phyloP scores from a whole-genome alignment of 2,888 invertebrate species.

The Troglohyphantes excavatus region DNA sequence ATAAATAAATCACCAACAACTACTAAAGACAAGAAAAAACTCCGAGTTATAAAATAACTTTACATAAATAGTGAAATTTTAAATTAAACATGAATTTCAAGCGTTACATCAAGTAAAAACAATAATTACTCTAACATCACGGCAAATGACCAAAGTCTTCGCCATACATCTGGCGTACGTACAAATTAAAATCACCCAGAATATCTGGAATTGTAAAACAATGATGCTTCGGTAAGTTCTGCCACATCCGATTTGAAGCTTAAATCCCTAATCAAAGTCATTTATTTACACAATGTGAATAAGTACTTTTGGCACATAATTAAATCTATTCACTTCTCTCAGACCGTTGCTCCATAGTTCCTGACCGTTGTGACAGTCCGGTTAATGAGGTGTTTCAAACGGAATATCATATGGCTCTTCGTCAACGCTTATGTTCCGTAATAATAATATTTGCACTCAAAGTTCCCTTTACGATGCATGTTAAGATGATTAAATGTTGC shows the following conservation, averaged over 20 bases:
- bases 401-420: not conserved
- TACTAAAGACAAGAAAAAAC: too few species aligned
- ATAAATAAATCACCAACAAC: too few species aligned
- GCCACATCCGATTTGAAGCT: not conserved
- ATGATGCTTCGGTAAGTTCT: not conserved
- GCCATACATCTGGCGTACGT: not conserved
- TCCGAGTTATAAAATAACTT: too few species aligned
- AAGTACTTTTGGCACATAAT: slow-evolving; percentile 29
- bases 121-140: not conserved
- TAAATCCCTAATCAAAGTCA: not conserved
- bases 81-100: not conserved
- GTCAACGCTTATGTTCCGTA: too few species aligned
- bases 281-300: slow-evolving; percentile 6
- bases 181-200: not conserved
- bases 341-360: not conserved
- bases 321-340: slow-evolving; percentile 2
- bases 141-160: not conserved
- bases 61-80: too few species aligned
- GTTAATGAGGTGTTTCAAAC: not conserved
- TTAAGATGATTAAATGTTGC: too few species aligned
- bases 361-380: not conserved
- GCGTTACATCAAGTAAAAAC: not conserved
- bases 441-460: too few species aligned
- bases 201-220: slow-evolving; percentile 4
- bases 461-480: too few species aligned